Base-by-base conservation (phyloP, 30 jellyfish, hydroid and myxozoan genomes). In the Aurelia aurita region DNA sequence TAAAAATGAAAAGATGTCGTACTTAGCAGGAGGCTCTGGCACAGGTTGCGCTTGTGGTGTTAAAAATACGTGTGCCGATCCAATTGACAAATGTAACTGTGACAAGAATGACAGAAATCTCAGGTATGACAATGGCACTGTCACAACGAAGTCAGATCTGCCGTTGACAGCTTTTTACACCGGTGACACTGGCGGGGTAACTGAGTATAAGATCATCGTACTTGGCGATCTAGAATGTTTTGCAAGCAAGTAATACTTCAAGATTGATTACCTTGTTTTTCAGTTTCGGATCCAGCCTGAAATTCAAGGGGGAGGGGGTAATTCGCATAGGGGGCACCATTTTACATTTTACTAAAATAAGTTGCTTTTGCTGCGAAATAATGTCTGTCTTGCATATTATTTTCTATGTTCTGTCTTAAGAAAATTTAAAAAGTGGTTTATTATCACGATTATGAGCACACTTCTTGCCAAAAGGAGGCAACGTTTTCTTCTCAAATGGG, bases 31-130 rank as follows among this genome's bases (percentile, higher is more conserved):
- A 8, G 90, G 90, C 18, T 58, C 82, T 6, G 82, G 81, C 13
- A 67, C 82, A 26, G 90, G 90, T 70, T 79, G 90, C 49, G 74
- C 72, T n/a, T 79, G 90, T 45, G 82, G 82, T 20, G 57, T 79
- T 12, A 39, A 74, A 62, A 31, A 43, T 25, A 47, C 82, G 19
- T 79, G 90, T 28, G 58, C 58, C 32, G 32, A 44, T 9, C 12
- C 82, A 13, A n/a, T 26, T 19, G 0, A 7, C 43, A 47, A 44
- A 32, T 79, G 90, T 26, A 79, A 79, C 29, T 79, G 90, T 49
- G 90, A 79, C 47, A 77, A 65, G 9, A 79, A 79, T 54, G 82
- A 79, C 31, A 63, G 46, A 5, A 45, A n/a, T 12, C 32, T 23
- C 10, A 31, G 90, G 32, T 18, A 16, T 8, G 90, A 79, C 35